These are phyloP conservation scores for Zosterops lateralis DNA, from an alignment of 2,113 vertebrate species.

Conservation along the genomic window DNA sequence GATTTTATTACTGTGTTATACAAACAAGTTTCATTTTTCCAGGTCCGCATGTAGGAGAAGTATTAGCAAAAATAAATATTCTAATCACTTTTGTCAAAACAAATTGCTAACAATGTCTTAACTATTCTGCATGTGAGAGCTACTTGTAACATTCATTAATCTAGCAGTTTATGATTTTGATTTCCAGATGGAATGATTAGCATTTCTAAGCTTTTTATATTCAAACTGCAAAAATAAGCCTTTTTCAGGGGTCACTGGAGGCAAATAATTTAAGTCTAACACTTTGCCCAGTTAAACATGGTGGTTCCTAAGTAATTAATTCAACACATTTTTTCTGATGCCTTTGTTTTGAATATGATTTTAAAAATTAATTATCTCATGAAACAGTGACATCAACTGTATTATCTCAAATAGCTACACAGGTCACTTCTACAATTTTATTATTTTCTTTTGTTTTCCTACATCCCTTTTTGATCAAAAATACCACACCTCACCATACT, in stretches of 20 bases:
- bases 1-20: slow-evolving; percentile 51
- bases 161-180: slow-evolving; percentile 69
- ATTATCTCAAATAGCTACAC: background rate
- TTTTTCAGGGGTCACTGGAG: slow-evolving; percentile 63
- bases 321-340: background rate
- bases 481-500: background rate
- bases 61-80: slow-evolving; percentile 65
- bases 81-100: slow-evolving; percentile 69
- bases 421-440: background rate
- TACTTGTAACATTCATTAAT: slow-evolving; percentile 66
- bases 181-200: slow-evolving; percentile 68
- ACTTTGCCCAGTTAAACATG: slow-evolving; percentile 26
- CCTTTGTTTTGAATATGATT: background rate
- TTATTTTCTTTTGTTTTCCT: background rate
- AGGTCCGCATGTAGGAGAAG: slow-evolving; percentile 9
- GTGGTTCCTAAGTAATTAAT: background rate
- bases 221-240: slow-evolving; percentile 55
- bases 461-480: background rate
- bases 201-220: slow-evolving; percentile 65
- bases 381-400: background rate
- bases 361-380: background rate
- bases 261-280: slow-evolving; percentile 51
- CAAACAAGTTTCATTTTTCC: slow-evolving; percentile 45
- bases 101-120: slow-evolving; percentile 64
- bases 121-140: slow-evolving; percentile 44